These are phyloP conservation scores for Pheosia tremula DNA, from an alignment of 2,888 invertebrate genomes.

Conservation along the genomic window DNA sequence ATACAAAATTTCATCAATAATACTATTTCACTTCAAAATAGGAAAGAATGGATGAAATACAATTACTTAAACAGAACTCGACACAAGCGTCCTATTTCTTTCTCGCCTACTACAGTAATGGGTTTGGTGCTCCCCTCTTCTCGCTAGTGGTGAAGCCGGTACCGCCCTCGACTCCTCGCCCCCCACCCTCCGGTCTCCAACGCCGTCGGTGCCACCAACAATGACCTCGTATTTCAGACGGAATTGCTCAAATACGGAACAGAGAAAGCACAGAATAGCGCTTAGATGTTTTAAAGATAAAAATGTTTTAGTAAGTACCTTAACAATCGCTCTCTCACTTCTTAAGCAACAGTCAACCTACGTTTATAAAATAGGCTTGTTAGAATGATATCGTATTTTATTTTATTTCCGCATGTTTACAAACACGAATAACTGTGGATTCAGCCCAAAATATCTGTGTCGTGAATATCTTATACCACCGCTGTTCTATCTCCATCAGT, in stretches of 20 bases:
- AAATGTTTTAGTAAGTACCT: slow-evolving; percentile 13
- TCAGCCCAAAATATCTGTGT: not conserved
- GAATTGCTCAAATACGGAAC: slow-evolving; percentile 82
- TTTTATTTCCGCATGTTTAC: too few relatives aligned
- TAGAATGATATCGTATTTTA: too few relatives aligned
- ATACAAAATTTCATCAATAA: slow-evolving; percentile 49
- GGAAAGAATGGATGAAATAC: slow-evolving; percentile 74
- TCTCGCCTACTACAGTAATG: slow-evolving; percentile 79
- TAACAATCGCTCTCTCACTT: not conserved
- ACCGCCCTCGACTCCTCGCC: slow-evolving; percentile 48
- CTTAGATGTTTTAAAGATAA: slow-evolving; percentile 53
- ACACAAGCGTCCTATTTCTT: slow-evolving; percentile 79
- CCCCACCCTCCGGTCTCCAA: slow-evolving; percentile 63
- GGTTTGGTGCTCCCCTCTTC: slow-evolving; percentile 64
- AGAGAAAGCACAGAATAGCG: slow-evolving; percentile 76
- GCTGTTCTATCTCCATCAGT: slow-evolving; percentile 16
- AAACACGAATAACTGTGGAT: not conserved
- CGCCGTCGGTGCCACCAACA: slow-evolving; percentile 81
- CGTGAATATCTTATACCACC: slow-evolving; percentile 5
- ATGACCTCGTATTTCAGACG: slow-evolving; percentile 84
- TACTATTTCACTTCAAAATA: slow-evolving; percentile 56
- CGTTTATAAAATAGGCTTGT: not conserved
- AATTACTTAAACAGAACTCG: slow-evolving; percentile 80
- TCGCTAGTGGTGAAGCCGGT: slow-evolving; percentile 52
- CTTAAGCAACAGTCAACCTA: not conserved